Percentiles rank a stretch among this genome's conserved stretches.
phyloP scores from a whole-genome alignment of 2,888 invertebrate species.

The Lasioglossum villosulum region DNA sequence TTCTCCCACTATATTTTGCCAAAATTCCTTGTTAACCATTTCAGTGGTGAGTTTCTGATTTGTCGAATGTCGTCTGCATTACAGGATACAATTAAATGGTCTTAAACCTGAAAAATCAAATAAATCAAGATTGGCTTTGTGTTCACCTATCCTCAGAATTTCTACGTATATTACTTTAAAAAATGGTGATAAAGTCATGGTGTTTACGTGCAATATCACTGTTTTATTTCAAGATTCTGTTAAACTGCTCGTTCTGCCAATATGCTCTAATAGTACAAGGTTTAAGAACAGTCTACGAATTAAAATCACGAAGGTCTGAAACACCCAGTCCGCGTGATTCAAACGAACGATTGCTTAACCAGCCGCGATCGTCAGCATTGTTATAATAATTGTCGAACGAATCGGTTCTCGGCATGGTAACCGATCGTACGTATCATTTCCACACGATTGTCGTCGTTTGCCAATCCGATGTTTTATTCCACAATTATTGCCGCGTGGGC shows the following conservation, averaged over 20 bases:
- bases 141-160: no score
- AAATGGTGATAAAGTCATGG: no score
- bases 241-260: neutral
- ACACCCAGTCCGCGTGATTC: neutral
- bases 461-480: conserved; percentile 37
- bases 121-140: no score
- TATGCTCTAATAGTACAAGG: neutral
- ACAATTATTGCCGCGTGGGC: conserved; percentile 32
- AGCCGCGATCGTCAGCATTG: neutral
- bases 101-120: no score
- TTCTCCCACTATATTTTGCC: neutral
- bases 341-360: neutral
- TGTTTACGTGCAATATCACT: no score
- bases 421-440: conserved; percentile 39
- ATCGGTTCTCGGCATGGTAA: neutral
- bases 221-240: no score
- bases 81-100: no score
- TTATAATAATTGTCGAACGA: conserved; percentile 24
- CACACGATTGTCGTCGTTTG: conserved; percentile 29
- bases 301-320: neutral
- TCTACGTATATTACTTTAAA: no score
- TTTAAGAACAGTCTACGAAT: neutral
- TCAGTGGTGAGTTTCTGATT: no score
- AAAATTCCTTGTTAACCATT: no score
- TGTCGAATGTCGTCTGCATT: no score